Percentiles rank a stretch among this genome's conserved stretches.
These are phyloP conservation scores for Amphilophus citrinellus DNA, from an alignment of 2,113 vertebrate genomes.

Conservation along the genomic window DNA sequence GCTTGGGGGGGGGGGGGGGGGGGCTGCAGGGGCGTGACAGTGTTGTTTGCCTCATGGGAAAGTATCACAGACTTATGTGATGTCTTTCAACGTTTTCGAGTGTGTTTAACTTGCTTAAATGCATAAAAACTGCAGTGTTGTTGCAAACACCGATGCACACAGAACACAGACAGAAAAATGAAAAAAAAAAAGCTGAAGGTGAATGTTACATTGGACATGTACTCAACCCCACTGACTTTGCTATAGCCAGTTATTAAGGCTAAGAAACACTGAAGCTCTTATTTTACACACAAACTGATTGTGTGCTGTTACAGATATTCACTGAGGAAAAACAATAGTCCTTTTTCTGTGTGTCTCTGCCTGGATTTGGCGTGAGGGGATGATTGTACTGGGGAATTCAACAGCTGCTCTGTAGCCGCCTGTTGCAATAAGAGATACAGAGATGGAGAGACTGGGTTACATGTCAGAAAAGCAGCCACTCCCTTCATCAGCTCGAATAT, in stretches of 20 bases:
- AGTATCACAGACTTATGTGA: not conserved
- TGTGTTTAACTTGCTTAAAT: not conserved
- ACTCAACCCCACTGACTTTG: conserved; percentile 15
- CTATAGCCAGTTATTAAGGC: conserved; percentile 35
- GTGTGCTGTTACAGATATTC: conserved; percentile 39
- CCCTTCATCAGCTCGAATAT: not conserved
- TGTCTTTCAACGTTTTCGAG: not conserved
- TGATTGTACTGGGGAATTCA: conserved; percentile 84
- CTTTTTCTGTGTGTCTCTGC: conserved; percentile 86
- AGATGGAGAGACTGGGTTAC: not conserved
- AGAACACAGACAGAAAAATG: too few species aligned
- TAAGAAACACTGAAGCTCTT: conserved; percentile 57
- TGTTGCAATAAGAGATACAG: conserved; percentile 1
- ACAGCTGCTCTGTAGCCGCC: conserved; percentile 78
- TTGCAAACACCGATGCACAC: not conserved
- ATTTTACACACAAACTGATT: conserved; percentile 56
- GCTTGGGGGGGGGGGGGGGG: not conserved
- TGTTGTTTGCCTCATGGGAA: not conserved
- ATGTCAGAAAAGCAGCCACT: not conserved
- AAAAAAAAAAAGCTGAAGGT: not conserved
- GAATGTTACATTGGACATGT: not conserved
- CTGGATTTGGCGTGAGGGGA: conserved; percentile 81
- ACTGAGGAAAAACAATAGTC: conserved; percentile 84
- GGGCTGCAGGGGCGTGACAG: not conserved
- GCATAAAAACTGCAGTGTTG: not conserved